phyloP scores from a whole-genome alignment of 2,113 vertebrate species.

The Hemibagrus wyckioides region DNA sequence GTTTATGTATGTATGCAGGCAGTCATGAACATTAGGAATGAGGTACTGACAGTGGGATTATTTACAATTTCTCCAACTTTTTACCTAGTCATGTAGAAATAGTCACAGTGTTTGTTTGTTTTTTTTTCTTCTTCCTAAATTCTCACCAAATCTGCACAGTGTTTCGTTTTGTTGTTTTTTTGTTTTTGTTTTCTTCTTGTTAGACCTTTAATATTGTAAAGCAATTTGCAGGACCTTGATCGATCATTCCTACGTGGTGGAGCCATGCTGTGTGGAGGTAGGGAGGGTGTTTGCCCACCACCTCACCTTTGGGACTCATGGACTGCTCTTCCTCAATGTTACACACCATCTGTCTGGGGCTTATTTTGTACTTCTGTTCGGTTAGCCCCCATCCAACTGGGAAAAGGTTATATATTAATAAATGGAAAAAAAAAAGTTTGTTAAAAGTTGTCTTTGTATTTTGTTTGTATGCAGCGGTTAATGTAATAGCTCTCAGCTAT shows the following conservation, averaged over 20 bases:
- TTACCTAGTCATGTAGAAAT: slow-evolving; percentile 35
- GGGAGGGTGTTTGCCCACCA: background rate
- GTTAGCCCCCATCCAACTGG: slow-evolving; percentile 59
- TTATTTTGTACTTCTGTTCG: slow-evolving; percentile 60
- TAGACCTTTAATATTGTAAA: slow-evolving; percentile 6
- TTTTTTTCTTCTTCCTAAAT: background rate
- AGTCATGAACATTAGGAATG: slow-evolving; percentile 52
- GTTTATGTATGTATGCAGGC: slow-evolving; percentile 27
- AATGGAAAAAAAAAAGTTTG: slow-evolving; percentile 62
- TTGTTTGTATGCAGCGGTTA: background rate
- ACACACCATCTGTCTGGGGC: slow-evolving; percentile 45
- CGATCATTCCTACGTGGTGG: slow-evolving; percentile 20
- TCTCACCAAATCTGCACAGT: slow-evolving; percentile 25
- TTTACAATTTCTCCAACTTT: slow-evolving; percentile 31
- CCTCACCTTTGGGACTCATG: slow-evolving; percentile 40
- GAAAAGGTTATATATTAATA: slow-evolving; percentile 73
- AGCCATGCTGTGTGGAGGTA: slow-evolving; percentile 18
- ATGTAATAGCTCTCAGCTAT: background rate
- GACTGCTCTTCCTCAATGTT: slow-evolving; percentile 51
- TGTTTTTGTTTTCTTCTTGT: slow-evolving; percentile 5
- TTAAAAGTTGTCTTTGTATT: slow-evolving; percentile 45
- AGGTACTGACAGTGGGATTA: slow-evolving; percentile 37
- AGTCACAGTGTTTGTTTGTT: background rate
- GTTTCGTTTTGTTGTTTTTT: background rate
- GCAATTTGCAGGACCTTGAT: slow-evolving; percentile 16